These are phyloP conservation scores for Gymnothorax javanicus DNA, from an alignment of 2,797 vertebrate genomes.

Conservation along the genomic window DNA sequence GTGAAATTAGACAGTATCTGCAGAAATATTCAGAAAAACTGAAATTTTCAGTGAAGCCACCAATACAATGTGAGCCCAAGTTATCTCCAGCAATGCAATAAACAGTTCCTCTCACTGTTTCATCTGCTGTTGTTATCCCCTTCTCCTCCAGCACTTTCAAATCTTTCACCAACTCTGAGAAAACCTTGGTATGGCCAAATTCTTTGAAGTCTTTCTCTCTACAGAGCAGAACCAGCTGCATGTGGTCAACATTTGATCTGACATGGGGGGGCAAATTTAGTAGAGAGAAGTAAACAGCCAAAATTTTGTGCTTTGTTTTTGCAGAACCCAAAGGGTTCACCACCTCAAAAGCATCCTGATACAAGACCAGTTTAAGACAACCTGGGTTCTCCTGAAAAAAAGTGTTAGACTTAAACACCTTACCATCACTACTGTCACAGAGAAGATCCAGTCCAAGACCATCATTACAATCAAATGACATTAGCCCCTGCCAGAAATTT, in stretches of 20 bases:
- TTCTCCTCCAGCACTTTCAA: slow-evolving; percentile 39
- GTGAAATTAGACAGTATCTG: too few relatives aligned
- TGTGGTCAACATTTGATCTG: too few relatives aligned
- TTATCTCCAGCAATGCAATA: slow-evolving; percentile 42
- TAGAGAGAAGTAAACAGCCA: too few relatives aligned
- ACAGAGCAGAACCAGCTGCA: too few relatives aligned
- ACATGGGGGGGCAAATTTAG: too few relatives aligned
- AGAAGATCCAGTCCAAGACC: background rate
- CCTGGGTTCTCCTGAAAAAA: slow-evolving; percentile 35
- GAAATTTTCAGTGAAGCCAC: too few relatives aligned
- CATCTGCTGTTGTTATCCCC: slow-evolving; percentile 34
- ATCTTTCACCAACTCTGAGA: slow-evolving; percentile 42
- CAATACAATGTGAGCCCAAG: too few relatives aligned
- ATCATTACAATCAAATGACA: background rate
- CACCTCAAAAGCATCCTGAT: slow-evolving; percentile 42
- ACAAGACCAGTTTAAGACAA: slow-evolving; percentile 42
- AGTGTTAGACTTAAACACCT: slow-evolving; percentile 34
- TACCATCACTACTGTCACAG: slow-evolving; percentile 27
- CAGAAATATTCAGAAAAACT: too few relatives aligned
- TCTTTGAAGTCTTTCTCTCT: slow-evolving; percentile 43
- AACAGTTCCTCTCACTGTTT: slow-evolving; percentile 34
- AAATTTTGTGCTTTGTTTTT: too few relatives aligned
- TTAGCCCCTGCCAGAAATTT: slow-evolving; percentile 15
- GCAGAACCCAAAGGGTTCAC: slow-evolving; percentile 35
- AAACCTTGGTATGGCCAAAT: slow-evolving; percentile 44